Evolutionary conservation across 1,140 invertebrate genomes (phyloP).

Genomic region (Papilio glaucus): DNA sequence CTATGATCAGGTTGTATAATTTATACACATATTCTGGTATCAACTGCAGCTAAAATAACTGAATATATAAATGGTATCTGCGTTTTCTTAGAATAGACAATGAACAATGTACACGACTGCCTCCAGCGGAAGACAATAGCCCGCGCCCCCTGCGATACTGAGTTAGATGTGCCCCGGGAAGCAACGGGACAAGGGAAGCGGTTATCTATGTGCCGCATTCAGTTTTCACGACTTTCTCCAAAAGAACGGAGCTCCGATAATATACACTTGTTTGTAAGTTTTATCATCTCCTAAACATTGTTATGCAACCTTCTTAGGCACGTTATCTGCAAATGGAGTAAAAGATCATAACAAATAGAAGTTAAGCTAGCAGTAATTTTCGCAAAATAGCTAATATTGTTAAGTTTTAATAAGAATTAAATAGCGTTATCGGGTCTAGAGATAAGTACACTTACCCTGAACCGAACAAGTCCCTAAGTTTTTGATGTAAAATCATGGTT

Average conservation of each 20-base stretch:
- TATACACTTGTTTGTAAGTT: not conserved
- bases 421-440: too few relatives aligned
- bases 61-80: constrained; percentile 49
- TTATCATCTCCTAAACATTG: not conserved
- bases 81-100: constrained; percentile 65
- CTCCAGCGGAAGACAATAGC: constrained; percentile 63
- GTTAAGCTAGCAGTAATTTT: too few relatives aligned
- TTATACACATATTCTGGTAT: not conserved
- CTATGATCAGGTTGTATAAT: not conserved
- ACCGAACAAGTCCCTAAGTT: too few relatives aligned
- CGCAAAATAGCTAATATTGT: too few relatives aligned
- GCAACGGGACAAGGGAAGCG: constrained; percentile 40
- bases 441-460: too few relatives aligned
- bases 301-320: not conserved
- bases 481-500: too few relatives aligned
- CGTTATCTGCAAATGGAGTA: not conserved
- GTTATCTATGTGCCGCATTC: constrained; percentile 30
- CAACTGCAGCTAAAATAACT: constrained; percentile 16
- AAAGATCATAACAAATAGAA: too few relatives aligned
- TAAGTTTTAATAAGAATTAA: too few relatives aligned
- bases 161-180: constrained; percentile 45
- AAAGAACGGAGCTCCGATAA: not conserved
- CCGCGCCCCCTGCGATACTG: constrained; percentile 47
- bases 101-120: constrained; percentile 68
- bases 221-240: constrained; percentile 17